A percentile compares a stretch with the other conserved stretches of the same genome.
Evolutionary conservation across 2,888 invertebrate species (phyloP).

Genomic region (Acheta domesticus): DNA sequence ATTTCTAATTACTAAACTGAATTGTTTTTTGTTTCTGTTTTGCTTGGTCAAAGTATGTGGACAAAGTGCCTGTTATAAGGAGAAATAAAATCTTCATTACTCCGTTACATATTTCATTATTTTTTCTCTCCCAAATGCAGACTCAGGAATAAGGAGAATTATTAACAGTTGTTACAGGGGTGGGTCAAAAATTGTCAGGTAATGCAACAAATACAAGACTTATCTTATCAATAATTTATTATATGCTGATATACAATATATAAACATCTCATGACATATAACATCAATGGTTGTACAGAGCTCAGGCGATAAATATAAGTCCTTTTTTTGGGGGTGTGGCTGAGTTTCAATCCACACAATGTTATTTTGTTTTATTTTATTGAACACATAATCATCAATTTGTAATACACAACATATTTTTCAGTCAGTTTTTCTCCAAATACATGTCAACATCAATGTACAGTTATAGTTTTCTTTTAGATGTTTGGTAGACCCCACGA

Average conservation of each 20-base stretch:
- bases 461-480: not conserved
- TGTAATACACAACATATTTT: not conserved
- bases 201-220: not conserved
- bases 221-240: conserved; percentile 9
- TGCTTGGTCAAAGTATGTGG: too few species aligned
- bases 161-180: too few species aligned
- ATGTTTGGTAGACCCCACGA: not conserved
- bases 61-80: too few species aligned
- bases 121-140: too few species aligned
- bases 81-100: too few species aligned
- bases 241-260: conserved; percentile 18
- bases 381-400: conserved; percentile 2
- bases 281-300: not conserved
- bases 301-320: not conserved
- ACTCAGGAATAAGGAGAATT: too few species aligned
- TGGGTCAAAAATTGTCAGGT: too few species aligned
- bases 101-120: too few species aligned
- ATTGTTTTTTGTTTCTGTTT: too few species aligned
- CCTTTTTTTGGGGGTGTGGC: not conserved
- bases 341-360: not conserved
- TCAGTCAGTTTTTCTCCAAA: not conserved
- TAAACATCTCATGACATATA: not conserved
- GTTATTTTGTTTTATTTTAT: not conserved
- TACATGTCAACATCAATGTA: not conserved
- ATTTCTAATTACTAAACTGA: too few species aligned